Conservation (phyloP, 2,797 vertebrate species). For the Ceryle rudis region DNA sequence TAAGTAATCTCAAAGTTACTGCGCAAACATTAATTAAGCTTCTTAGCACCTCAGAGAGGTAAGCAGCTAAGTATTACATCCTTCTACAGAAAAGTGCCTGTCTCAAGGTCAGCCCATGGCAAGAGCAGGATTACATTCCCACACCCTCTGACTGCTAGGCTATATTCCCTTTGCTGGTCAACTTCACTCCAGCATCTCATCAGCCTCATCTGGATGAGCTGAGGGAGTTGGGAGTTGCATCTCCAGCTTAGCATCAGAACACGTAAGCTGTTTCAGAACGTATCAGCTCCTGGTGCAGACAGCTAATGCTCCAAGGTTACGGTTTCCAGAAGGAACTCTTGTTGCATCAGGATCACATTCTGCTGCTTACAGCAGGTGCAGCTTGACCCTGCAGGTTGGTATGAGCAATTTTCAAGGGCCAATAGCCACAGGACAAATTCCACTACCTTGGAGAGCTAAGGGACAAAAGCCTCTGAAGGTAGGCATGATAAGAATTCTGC, state of each 20-base stretch:
- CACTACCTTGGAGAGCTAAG: not conserved
- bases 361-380: not conserved
- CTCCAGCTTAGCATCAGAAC: not conserved
- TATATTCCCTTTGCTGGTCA: not conserved
- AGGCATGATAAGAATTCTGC: not conserved
- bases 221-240: not conserved
- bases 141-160: not conserved
- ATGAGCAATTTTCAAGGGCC: not conserved
- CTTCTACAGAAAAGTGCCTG: constrained; percentile 8
- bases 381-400: not conserved
- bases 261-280: not conserved
- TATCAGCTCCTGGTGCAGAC: fast-evolving
- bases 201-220: not conserved
- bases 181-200: not conserved
- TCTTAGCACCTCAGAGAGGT: constrained; percentile 38
- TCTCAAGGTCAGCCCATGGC: not conserved
- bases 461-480: not conserved
- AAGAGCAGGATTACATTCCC: not conserved
- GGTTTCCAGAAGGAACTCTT: not conserved
- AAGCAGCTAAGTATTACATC: constrained; percentile 38
- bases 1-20: constrained; percentile 52
- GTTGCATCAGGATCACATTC: not conserved
- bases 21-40: constrained; percentile 71
- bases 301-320: fast-evolving
- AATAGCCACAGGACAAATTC: not conserved